Base-by-base conservation (phyloP, 2,113 vertebrate genomes). In the Barnardius zonarius region DNA sequence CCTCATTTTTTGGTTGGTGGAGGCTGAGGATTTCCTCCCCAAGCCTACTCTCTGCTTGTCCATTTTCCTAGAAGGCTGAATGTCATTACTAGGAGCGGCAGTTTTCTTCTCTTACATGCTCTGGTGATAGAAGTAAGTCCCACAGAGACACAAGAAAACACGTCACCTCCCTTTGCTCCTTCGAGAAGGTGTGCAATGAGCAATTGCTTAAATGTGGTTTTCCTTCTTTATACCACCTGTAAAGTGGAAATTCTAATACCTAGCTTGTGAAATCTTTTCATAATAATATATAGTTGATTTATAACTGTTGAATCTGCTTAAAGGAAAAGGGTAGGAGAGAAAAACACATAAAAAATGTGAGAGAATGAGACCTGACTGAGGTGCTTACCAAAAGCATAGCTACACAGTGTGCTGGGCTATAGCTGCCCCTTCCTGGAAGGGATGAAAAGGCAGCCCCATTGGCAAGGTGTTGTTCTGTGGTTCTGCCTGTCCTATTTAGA, bases 401-500 rank as follows among this genome's bases (percentile, higher is more conserved):
- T 43, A 49, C 37, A 37, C 14, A 37, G 37, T 11, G 51, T 82
- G 51, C 75, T 92, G 66, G 28, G 37, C 62, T 88, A 37, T 62
- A 70, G 59, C 70, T 93, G 51, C 66, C 63, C 74, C 11, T 43
- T 92, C 52, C 70, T 83, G 81, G 28, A 63, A 82, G 41, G 13
- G 57, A 37, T 82, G 88, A 51, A 70, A 86, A 91, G 57, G 73
- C 80, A 92, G 59, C 62, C 44, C 51, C 0, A 0, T 39, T 46
- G 70, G 64, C 54, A 57, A 90, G 86, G 69, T 90, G 76, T 51
- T 69, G 22, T 51, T 90, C 55, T 43, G 51, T 66, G 73, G 16
- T 74, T 87, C 80, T 78, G 55, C 27, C 75, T 13, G 6, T 88
- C 78, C 92, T 97, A 74, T 97, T 97, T 97, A 94, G 97, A 97